A percentile compares a stretch with the other conserved stretches of the same genome.
phyloP scores from a whole-genome alignment of 2,888 invertebrate species.

The Hydropsyche betteni region DNA sequence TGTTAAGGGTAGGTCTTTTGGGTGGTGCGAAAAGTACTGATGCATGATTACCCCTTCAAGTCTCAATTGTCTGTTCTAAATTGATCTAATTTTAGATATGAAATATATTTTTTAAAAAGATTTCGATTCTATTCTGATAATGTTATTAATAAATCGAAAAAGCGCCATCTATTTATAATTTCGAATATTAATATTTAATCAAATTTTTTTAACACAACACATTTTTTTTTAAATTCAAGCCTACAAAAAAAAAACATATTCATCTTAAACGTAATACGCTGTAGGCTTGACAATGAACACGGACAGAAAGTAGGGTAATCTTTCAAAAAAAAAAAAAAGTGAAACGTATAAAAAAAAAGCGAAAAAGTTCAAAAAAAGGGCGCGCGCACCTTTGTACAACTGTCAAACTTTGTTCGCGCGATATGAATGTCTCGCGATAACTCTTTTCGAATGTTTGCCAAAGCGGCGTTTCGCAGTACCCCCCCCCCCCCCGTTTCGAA shows the following conservation, averaged over 20 bases:
- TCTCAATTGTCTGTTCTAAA: no score
- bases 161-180: no score
- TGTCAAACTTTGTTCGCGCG: conserved; percentile 36
- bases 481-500: no score
- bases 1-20: not conserved
- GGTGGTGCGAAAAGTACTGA: conserved; percentile 1
- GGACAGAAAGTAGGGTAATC: conserved; percentile 40
- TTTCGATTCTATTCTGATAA: no score
- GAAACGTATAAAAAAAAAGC: conserved; percentile 10
- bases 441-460: conserved; percentile 33
- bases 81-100: no score
- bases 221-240: no score
- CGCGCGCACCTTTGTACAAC: conserved; percentile 35
- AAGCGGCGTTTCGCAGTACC: not conserved
- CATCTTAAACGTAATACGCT: conserved; percentile 35
- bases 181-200: no score
- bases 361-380: conserved; percentile 10
- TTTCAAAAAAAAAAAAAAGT: conserved; percentile 39
- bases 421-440: conserved; percentile 38
- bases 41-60: no score
- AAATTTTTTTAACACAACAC: no score
- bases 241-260: conserved; percentile 15
- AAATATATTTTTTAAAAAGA: no score
- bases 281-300: conserved; percentile 39
- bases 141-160: no score